phyloP scores from a whole-genome alignment of 2,888 invertebrate species.

The Caenorhabditis sp. region DNA sequence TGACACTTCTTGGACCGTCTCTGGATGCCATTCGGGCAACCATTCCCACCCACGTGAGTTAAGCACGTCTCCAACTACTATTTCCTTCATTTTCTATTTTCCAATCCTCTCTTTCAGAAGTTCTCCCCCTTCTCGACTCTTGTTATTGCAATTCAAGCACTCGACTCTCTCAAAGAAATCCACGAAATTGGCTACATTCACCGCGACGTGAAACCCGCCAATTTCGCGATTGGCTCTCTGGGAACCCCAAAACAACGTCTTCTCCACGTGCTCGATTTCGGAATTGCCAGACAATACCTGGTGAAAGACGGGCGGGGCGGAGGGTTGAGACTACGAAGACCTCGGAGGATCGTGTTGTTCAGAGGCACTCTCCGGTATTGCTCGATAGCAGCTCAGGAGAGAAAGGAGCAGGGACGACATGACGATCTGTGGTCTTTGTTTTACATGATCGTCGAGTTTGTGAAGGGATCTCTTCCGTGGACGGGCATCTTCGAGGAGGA shows the following conservation, averaged over 20 bases:
- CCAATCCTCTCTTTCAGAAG: constrained; percentile 18
- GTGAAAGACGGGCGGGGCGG: constrained; percentile 46
- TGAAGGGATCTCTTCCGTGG: constrained; percentile 66
- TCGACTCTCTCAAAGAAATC: constrained; percentile 71
- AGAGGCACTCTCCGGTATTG: constrained; percentile 72
- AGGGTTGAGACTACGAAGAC: constrained; percentile 48
- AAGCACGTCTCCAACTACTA: not conserved
- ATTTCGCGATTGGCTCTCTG: constrained; percentile 66
- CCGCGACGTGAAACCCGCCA: constrained; percentile 70
- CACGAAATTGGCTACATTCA: constrained; percentile 73
- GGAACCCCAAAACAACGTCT: constrained; percentile 63
- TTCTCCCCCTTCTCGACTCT: constrained; percentile 62
- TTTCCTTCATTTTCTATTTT: not conserved
- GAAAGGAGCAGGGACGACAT: constrained; percentile 70
- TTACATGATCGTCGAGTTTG: constrained; percentile 71
- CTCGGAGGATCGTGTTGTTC: constrained; percentile 63
- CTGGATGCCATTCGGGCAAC: constrained; percentile 57
- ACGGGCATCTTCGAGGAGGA: constrained; percentile 51
- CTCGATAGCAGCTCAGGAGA: constrained; percentile 68
- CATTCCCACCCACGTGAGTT: constrained; percentile 40
- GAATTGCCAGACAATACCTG: constrained; percentile 66
- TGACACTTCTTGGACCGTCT: constrained; percentile 69
- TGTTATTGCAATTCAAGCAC: constrained; percentile 65
- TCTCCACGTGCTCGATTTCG: constrained; percentile 71
- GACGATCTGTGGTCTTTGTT: constrained; percentile 73